Base-by-base conservation (phyloP, 2,888 invertebrate species). In the Torymus aiolomorphi region DNA sequence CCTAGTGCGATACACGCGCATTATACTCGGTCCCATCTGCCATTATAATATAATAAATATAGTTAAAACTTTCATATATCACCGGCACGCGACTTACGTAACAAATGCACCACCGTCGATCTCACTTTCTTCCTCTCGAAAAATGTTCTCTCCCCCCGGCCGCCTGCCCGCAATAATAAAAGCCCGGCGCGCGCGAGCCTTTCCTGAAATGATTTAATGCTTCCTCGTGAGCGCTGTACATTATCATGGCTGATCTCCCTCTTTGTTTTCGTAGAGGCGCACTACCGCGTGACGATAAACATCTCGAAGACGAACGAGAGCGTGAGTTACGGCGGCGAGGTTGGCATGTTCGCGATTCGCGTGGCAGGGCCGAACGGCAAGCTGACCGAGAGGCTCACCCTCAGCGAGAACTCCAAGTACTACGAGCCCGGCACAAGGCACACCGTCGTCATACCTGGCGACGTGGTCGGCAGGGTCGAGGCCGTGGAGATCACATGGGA, bases 401-500 rank as follows among this genome's bases (percentile, higher is more conserved):
- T 95, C 79, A 93, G 93, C 78, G 85, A 89, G 51, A 90, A 91
- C 69, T 91, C 92, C 31, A 91, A 91, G 88, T 93, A 94, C 88
- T 95, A 95, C 89, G 94, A 95, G 86, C 96, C 96, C 0, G 96
- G 96, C 8, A 93, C 92, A 31, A 89, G 92, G 12, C 95, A 95
- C 86, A 94, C 92, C 0, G 92, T 93, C 52, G 93, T 96, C 83
- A 91, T 96, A 18, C 92, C 95, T 0, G 94, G 95, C 0, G 92
- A 93, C 73, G 93, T 94, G 82, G 92, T 96, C 0, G 94, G 94
- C 0, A 92, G 94, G 51, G 93, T 96, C 2, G 92, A 93, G 78
- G 93, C 94, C 0, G 94, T 94, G 0, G 93, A 95, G 83, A 93
- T 96, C 1, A 93, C 94, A 85, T 97, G 96, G 96, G 94, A 94